phyloP scores from a whole-genome alignment of 2,888 invertebrate genomes.

The Ceraclea dissimilis region DNA sequence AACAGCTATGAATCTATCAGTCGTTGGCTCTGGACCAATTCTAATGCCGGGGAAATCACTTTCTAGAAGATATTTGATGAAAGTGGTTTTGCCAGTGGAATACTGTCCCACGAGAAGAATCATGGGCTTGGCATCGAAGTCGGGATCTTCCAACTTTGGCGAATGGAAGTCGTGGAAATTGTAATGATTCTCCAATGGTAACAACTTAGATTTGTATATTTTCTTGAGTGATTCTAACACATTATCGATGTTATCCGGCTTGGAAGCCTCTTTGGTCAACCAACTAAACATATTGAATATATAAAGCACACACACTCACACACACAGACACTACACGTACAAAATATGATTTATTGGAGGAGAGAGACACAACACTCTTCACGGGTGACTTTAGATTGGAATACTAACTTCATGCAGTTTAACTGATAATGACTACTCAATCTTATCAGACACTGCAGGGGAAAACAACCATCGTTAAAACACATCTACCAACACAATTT shows the following conservation, averaged over 20 bases:
- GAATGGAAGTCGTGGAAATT: slow-evolving; percentile 95
- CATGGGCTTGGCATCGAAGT: slow-evolving; percentile 98
- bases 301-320: not conserved
- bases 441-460: not conserved
- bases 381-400: not conserved
- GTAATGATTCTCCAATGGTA: slow-evolving; percentile 83
- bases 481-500: too few relatives aligned
- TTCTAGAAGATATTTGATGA: slow-evolving; percentile 87
- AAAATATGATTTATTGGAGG: not conserved
- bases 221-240: slow-evolving; percentile 92
- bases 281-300: slow-evolving; percentile 76
- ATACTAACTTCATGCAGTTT: not conserved
- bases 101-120: slow-evolving; percentile 95
- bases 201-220: slow-evolving; percentile 82
- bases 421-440: not conserved
- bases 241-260: slow-evolving; percentile 76
- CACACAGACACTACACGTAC: not conserved
- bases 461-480: not conserved
- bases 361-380: not conserved
- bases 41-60: slow-evolving; percentile 95
- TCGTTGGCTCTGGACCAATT: slow-evolving; percentile 98
- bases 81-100: slow-evolving; percentile 96
- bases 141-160: slow-evolving; percentile 91
- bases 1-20: slow-evolving; percentile 96
- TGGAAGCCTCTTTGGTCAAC: slow-evolving; percentile 66